Base-by-base conservation (phyloP, 2,888 invertebrate species). In the Scaptomyza polygonia region DNA sequence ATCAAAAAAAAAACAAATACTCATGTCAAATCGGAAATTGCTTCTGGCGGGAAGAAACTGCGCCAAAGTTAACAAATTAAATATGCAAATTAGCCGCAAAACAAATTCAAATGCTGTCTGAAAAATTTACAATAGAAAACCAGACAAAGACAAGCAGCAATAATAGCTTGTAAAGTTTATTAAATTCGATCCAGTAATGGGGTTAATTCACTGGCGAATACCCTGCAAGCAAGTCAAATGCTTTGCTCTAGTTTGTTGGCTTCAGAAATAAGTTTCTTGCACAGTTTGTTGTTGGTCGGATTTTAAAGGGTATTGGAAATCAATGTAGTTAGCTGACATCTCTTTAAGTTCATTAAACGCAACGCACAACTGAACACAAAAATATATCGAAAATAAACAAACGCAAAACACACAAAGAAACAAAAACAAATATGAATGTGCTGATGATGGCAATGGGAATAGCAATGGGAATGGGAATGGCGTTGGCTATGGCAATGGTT, bases 301-400 rank as follows among this genome's bases (percentile, higher is more conserved):
- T 25, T 25, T 25, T 25, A 25, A 9, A 48, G 62, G 43, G 43
- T 61, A 71, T 74, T 52, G 58, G 71, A 82, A 73, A 76, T 76
- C 77, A 83, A n/a, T n/a, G n/a, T 66, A 73, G 82, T 64, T 62
- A 72, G 62, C 34, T 43, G 79, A 79, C 79, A 68, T 79, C 67
- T 66, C 55, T 48, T 67, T 64, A 72, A 84, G 86, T 86, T 84
- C 85, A 86, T 86, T 84, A 86, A 78, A 84, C 77, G 84, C 72
- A 47, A 48, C 65, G 55, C 72, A 62, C 45, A 67, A 5, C 25
- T 25, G 25, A 25, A 25, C 25, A 49, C 55, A 65, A 62, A 54
- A 40, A 61, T 16, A 56, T 27, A 49, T 42, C 34, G 12, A 21
- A 58, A 62, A 53, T 39, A 52, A 29, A 72, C 55, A 45, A 56